phyloP scores from a whole-genome alignment of 2,113 vertebrate genomes.

The Alethe castanea region DNA sequence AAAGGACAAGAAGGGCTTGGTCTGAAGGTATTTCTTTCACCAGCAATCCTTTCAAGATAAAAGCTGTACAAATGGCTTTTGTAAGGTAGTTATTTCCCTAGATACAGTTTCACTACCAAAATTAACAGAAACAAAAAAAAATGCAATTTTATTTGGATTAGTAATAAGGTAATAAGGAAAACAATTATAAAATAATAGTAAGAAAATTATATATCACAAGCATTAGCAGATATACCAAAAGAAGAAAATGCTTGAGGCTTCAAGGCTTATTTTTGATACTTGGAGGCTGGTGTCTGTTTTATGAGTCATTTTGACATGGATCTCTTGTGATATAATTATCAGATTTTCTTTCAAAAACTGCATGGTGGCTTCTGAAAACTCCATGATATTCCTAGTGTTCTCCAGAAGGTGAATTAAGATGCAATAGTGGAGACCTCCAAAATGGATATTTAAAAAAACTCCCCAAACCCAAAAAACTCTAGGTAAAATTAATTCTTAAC shows the following conservation, averaged over 20 bases:
- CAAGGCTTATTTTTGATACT: neutral
- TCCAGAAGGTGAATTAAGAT: neutral
- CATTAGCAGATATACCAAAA: neutral
- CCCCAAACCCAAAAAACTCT: rapidly evolving
- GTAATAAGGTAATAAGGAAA: neutral
- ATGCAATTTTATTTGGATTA: neutral
- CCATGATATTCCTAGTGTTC: neutral
- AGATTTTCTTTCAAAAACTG: neutral
- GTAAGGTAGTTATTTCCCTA: neutral
- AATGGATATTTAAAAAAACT: neutral
- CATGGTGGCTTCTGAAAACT: neutral
- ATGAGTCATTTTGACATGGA: neutral
- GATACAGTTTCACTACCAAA: neutral
- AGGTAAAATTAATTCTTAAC: neutral
- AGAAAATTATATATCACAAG: neutral
- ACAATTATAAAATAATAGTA: neutral
- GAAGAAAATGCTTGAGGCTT: neutral
- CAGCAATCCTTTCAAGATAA: neutral
- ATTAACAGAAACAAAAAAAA: neutral
- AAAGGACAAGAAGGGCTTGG: neutral
- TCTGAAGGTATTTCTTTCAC: neutral
- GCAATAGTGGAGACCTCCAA: neutral
- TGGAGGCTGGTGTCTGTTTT: neutral
- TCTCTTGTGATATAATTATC: neutral
- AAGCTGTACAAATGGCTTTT: neutral